Conservation (phyloP, 2,888 invertebrate genomes). For the Metacarcinus magister region DNA sequence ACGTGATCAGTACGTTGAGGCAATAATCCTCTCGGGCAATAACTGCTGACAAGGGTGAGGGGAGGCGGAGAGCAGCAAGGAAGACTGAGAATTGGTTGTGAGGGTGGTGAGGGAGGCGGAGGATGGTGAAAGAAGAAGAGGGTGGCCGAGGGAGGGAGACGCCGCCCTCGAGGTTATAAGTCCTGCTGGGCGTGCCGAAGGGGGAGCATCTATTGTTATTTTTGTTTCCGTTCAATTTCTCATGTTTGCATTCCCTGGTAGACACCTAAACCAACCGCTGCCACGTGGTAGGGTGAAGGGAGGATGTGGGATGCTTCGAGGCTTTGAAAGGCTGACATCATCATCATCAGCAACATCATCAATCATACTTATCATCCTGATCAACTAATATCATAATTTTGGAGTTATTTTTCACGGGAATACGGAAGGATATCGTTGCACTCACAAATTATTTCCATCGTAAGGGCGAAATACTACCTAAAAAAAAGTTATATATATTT, state of each 20-base stretch:
- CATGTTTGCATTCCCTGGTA: background rate
- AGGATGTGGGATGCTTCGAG: no score
- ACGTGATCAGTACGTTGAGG: background rate
- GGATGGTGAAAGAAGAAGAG: background rate
- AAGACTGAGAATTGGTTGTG: background rate
- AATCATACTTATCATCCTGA: no score
- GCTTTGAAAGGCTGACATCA: no score
- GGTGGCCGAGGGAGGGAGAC: background rate
- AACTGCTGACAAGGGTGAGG: constrained; percentile 49
- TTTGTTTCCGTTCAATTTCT: background rate
- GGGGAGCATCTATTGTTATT: background rate
- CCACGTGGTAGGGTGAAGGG: no score
- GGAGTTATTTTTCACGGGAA: no score
- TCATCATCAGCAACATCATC: no score
- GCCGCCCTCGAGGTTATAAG: background rate
- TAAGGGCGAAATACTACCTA: no score
- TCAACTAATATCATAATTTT: no score
- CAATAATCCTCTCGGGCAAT: constrained; percentile 43
- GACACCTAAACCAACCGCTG: background rate
- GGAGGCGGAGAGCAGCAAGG: background rate
- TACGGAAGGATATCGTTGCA: no score
- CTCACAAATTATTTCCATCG: no score
- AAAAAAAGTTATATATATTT: no score
- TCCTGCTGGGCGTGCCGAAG: background rate
- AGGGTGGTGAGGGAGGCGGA: background rate